phyloP scores from a whole-genome alignment of 2,113 vertebrate genomes.

The Morone saxatilis region DNA sequence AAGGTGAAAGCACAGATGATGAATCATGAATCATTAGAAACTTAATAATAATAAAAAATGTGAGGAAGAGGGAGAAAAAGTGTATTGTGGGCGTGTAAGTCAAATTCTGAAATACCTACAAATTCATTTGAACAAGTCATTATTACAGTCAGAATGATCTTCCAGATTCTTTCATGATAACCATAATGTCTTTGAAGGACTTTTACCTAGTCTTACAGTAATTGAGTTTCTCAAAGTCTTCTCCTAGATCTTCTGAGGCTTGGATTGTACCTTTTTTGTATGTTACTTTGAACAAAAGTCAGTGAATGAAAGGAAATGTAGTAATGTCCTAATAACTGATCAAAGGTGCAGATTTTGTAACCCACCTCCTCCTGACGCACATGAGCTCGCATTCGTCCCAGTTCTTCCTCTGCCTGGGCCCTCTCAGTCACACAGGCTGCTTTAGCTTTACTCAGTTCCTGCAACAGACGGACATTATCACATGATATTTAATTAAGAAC shows the following conservation, averaged over 20 bases:
- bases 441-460: slow-evolving; percentile 92
- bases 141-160: background rate
- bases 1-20: background rate
- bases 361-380: slow-evolving; percentile 91
- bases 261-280: background rate
- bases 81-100: background rate
- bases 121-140: background rate
- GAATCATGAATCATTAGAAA: background rate
- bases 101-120: background rate
- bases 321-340: background rate
- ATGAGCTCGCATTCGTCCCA: slow-evolving; percentile 86
- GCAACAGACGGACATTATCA: slow-evolving; percentile 5
- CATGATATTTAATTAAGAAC: background rate
- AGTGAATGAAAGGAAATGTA: background rate
- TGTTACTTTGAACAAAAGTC: background rate
- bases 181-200: background rate
- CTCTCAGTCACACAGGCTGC: slow-evolving; percentile 84
- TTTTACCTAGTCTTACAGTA: background rate
- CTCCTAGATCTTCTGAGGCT: background rate
- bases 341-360: background rate
- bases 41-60: no score
- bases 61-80: no score
- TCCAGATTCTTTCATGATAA: background rate
- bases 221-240: background rate
- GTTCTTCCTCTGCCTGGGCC: slow-evolving; percentile 89